Evolutionary conservation across 2,888 invertebrate genomes (phyloP), one percentile per base, ranked within the genome.

Genomic region (Salpingus planirostris): DNA sequence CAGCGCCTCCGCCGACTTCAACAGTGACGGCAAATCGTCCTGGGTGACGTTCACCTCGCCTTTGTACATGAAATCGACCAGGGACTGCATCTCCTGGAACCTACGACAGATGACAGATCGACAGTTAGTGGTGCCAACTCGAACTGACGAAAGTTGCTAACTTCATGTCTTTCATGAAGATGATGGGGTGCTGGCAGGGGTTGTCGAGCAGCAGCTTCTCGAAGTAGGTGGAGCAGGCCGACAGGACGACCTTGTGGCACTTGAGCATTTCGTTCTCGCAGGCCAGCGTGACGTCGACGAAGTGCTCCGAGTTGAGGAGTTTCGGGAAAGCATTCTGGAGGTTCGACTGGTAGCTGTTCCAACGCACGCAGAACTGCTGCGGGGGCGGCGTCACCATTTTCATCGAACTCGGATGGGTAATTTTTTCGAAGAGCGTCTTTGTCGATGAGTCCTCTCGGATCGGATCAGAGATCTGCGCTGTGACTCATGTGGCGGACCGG

Each of bases 31-130:
- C 29, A 89, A 65, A 38, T 87, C 85, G 33, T 87, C 85, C 51
- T 88, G 87, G 2, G 85, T 83, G 0, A 88, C 86, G 55, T 86
- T 87, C 15, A 88, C 88, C 59, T 89, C 88, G 0, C 88, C 89
- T 55, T 85, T 85, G 62, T 89, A 89, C 88, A 89, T 89, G 57
- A 88, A 89, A 64, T 87, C 87, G 18, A 89, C 86, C 24, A 89
- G 65, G 0, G 86, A 86, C 53, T 88, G 85, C 64, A 89, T 81
- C 54, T 88, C 87, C 67, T 83, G 83, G 57, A 86, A 78, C 55
- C 75, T 75, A 40, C 3, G 13, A 13, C 13, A 13, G 5, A 5
- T 23, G 8, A 8, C 18, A 8, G 8, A 18, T 18, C 8, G n/a
- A n/a, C n/a, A n/a, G n/a, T 18, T 18, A 18, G 5, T 18, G 5